phyloP scores from a whole-genome alignment of 2,113 vertebrate genomes.

The Pachyramphus minor region DNA sequence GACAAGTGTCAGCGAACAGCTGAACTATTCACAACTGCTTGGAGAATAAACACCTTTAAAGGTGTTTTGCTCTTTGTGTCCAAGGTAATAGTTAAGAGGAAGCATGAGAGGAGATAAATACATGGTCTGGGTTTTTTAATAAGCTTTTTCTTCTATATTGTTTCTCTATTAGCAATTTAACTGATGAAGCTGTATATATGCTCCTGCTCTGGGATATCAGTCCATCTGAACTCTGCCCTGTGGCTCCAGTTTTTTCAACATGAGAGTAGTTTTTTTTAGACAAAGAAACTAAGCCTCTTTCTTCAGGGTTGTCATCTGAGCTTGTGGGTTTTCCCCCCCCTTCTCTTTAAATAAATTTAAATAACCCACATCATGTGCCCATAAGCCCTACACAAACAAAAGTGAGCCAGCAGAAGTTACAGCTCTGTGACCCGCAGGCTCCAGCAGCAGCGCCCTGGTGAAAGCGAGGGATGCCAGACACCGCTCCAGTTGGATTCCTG shows the following conservation, averaged over 20 bases:
- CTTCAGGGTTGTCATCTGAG: neutral
- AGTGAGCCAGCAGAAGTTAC: neutral
- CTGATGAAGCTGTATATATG: neutral
- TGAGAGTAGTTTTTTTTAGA: neutral
- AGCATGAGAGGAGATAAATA: rapidly evolving
- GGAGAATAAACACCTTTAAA: neutral
- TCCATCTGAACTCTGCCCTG: neutral
- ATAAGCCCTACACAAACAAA: neutral
- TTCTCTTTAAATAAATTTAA: neutral
- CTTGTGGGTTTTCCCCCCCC: neutral
- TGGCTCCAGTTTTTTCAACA: neutral
- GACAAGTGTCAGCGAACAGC: neutral
- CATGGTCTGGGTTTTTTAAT: neutral
- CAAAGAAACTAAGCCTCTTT: neutral
- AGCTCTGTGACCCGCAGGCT: neutral
- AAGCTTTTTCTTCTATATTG: neutral
- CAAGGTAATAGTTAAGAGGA: neutral
- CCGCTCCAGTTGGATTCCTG: rapidly evolving
- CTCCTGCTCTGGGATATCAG: neutral
- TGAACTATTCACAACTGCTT: neutral
- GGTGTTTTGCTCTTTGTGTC: neutral
- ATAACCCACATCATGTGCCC: neutral
- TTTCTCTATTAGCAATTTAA: neutral
- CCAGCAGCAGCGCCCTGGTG: rapidly evolving
- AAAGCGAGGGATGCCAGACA: rapidly evolving